Conservation (phyloP, 2,888 invertebrate genomes). For the Microctonus brassicae region DNA sequence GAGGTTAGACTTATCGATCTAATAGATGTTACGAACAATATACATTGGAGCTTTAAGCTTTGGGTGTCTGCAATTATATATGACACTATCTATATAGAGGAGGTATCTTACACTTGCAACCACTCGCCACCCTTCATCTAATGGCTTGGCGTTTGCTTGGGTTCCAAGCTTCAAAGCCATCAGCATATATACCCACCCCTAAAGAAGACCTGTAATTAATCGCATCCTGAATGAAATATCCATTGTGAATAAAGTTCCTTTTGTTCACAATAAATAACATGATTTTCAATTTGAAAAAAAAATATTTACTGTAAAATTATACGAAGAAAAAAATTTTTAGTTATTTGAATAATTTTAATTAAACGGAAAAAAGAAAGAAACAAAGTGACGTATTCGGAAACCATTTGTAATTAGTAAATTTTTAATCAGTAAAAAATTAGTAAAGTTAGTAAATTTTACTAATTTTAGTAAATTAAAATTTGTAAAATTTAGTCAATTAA, state of each 20-base stretch:
- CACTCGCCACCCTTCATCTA: conserved; percentile 36
- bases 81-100: background rate
- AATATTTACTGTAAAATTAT: too few species aligned
- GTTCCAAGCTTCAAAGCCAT: conserved; percentile 54
- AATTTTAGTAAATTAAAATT: too few species aligned
- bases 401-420: too few species aligned
- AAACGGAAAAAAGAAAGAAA: too few species aligned
- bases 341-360: too few species aligned
- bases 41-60: background rate
- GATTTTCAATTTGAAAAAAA: background rate
- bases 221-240: conserved; percentile 60
- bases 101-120: conserved; percentile 64
- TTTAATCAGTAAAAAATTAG: too few species aligned
- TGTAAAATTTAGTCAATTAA: too few species aligned
- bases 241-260: background rate
- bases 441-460: too few species aligned
- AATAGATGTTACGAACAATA: conserved; percentile 61
- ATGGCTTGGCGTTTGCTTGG: background rate
- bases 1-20: conserved; percentile 68
- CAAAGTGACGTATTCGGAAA: too few species aligned
- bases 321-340: too few species aligned
- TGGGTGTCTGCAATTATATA: background rate
- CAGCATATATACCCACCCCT: conserved; percentile 54
- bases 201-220: conserved; percentile 67
- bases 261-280: background rate